These are phyloP conservation scores for Phortica magna DNA, from an alignment of 2,888 invertebrate species.

Conservation along the genomic window DNA sequence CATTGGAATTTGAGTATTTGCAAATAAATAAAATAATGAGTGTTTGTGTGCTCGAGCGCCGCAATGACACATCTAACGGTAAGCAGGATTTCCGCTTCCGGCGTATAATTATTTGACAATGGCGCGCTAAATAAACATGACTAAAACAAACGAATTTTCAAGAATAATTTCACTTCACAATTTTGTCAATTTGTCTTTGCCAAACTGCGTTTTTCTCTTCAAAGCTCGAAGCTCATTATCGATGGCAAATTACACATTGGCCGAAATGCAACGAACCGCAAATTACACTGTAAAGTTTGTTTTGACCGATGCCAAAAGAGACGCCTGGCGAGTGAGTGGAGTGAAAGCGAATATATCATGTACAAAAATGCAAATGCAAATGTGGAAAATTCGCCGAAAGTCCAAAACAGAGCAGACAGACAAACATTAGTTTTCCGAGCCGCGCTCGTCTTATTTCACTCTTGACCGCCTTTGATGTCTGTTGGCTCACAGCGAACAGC, in stretches of 20 bases:
- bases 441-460: background rate
- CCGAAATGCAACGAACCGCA: constrained; percentile 55
- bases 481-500: too few species aligned
- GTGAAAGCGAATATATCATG: constrained; percentile 31
- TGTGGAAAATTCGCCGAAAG: background rate
- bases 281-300: constrained; percentile 54
- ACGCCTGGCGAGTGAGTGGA: background rate
- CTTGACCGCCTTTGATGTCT: background rate
- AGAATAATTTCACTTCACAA: too few species aligned
- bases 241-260: constrained; percentile 42
- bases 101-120: constrained; percentile 14
- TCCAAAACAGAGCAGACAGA: constrained; percentile 37
- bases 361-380: background rate
- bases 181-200: too few species aligned
- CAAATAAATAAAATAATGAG: background rate
- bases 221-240: constrained; percentile 43
- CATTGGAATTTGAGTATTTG: background rate
- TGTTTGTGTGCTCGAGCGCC: constrained; percentile 37
- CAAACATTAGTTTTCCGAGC: constrained; percentile 49
- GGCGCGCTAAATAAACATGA: background rate
- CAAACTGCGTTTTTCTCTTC: background rate
- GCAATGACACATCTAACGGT: constrained; percentile 48
- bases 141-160: background rate
- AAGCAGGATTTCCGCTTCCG: constrained; percentile 49
- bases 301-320: constrained; percentile 40